A percentile compares a stretch with the other conserved stretches of the same genome.
These are phyloP conservation scores for Lasioglossum zephyrum DNA, from an alignment of 2,888 invertebrate species.

Conservation along the genomic window DNA sequence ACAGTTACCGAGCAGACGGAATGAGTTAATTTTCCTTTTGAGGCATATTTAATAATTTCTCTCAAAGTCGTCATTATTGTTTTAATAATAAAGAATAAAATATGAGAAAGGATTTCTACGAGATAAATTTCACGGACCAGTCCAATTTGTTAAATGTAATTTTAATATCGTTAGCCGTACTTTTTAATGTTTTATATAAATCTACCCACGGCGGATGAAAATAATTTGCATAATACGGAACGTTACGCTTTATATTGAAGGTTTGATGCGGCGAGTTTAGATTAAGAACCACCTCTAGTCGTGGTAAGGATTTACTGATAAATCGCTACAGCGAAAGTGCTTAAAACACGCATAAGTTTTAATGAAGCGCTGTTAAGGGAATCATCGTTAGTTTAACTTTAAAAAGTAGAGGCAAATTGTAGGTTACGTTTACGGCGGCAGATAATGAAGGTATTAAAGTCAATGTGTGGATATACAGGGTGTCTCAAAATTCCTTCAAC, in stretches of 20 bases:
- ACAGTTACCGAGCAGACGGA: no score
- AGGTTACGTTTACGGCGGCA: conserved; percentile 27
- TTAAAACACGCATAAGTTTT: conserved; percentile 43
- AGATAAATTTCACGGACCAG: neutral
- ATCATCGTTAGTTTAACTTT: conserved; percentile 38
- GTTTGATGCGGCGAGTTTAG: conserved; percentile 1
- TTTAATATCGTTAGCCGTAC: neutral
- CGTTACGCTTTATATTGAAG: neutral
- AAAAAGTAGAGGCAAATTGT: conserved; percentile 30
- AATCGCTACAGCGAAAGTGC: conserved; percentile 29
- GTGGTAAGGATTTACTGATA: conserved; percentile 7
- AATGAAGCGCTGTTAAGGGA: conserved; percentile 36
- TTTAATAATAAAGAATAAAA: neutral
- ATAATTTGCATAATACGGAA: neutral
- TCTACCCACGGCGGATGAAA: neutral
- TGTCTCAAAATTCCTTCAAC: no score
- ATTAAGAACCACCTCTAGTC: conserved; percentile 6
- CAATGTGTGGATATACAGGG: no score
- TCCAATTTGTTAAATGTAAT: neutral
- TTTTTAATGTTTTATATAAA: neutral
- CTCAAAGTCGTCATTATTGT: neutral
- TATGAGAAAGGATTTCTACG: no score
- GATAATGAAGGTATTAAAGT: conserved; percentile 9
- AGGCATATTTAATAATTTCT: neutral
- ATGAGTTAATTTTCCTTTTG: neutral